These are phyloP conservation scores for Epirrita christyi DNA, from an alignment of 2,888 invertebrate species.

Conservation along the genomic window DNA sequence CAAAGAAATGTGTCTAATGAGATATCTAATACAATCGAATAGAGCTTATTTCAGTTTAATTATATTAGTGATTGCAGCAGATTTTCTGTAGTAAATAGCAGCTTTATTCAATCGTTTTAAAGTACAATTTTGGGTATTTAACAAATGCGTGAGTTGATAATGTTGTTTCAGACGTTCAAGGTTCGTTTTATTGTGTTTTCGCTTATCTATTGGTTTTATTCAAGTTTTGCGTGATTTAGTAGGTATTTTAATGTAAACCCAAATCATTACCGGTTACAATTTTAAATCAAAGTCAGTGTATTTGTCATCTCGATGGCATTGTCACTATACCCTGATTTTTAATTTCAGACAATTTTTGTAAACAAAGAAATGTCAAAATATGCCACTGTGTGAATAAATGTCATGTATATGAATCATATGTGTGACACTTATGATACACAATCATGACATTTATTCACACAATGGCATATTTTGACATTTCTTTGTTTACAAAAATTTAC, in stretches of 20 bases:
- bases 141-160: constrained; percentile 26
- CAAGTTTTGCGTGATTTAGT: background rate
- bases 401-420: no score
- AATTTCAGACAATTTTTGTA: no score
- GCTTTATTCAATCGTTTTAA: constrained; percentile 6
- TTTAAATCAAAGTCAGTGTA: no score
- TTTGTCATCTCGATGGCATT: no score
- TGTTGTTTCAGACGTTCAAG: constrained; percentile 59
- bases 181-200: constrained; percentile 50
- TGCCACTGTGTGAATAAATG: no score
- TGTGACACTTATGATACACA: no score
- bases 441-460: no score
- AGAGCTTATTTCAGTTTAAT: background rate
- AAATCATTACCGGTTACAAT: background rate
- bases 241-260: background rate
- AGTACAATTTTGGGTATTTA: constrained; percentile 29
- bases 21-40: constrained; percentile 17
- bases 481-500: no score
- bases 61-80: background rate
- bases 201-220: constrained; percentile 34
- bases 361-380: no score
- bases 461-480: no score
- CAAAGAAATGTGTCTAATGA: constrained; percentile 16
- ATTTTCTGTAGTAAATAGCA: background rate
- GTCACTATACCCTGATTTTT: no score